phyloP scores from a whole-genome alignment of 2,113 vertebrate genomes.

The Vireo altiloquus region DNA sequence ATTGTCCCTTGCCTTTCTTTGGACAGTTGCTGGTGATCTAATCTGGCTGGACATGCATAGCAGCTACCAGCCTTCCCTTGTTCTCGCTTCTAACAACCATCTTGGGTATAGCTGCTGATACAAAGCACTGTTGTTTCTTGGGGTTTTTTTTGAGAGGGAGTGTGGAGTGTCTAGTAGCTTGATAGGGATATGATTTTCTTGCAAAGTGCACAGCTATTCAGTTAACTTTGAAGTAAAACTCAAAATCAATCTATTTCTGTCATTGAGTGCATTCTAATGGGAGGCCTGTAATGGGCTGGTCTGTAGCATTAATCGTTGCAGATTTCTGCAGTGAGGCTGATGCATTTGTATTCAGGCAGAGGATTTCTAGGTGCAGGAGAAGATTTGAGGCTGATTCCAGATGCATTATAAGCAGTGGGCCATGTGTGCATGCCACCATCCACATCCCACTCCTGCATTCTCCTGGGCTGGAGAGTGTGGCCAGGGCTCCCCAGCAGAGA shows the following conservation, averaged over 20 bases:
- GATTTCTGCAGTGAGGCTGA: background rate
- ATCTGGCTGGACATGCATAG: background rate
- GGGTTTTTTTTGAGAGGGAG: fast-evolving
- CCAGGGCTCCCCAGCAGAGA: background rate
- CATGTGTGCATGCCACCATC: background rate
- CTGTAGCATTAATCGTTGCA: background rate
- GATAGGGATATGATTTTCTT: background rate
- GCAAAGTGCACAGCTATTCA: background rate
- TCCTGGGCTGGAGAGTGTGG: fast-evolving
- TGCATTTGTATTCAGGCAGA: conserved; percentile 31
- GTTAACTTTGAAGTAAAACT: background rate
- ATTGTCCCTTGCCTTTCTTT: background rate
- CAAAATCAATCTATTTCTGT: background rate
- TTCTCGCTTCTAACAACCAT: fast-evolving
- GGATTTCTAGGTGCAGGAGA: background rate
- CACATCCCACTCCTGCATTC: background rate
- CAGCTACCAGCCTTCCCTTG: background rate
- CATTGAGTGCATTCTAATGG: background rate
- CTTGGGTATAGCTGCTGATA: background rate
- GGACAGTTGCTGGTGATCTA: background rate
- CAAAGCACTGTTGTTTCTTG: background rate
- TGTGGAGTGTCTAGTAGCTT: background rate
- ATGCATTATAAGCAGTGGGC: fast-evolving
- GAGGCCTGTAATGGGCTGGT: background rate
- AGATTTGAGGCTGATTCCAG: background rate